phyloP scores from a whole-genome alignment of 1,140 invertebrate genomes.

The Cydia splendana region DNA sequence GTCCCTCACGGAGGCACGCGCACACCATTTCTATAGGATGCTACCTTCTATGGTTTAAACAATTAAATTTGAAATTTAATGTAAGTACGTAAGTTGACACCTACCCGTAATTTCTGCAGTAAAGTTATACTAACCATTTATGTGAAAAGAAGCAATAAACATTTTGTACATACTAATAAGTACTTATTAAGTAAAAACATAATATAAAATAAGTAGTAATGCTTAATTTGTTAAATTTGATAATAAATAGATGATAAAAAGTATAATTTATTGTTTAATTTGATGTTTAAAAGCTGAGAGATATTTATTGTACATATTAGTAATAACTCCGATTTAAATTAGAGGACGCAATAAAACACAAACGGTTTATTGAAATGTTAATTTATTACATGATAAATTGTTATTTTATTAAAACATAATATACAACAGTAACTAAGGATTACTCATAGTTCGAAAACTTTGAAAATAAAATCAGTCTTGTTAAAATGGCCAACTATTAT shows the following conservation, averaged over 20 bases:
- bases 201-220: neutral
- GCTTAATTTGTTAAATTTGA: slow-evolving; percentile 9
- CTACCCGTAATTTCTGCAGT: no score
- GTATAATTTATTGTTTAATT: neutral
- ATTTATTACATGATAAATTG: slow-evolving; percentile 76
- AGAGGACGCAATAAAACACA: slow-evolving; percentile 38
- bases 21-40: no score
- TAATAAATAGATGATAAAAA: neutral
- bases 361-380: slow-evolving; percentile 66
- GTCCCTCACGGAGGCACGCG: no score
- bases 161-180: slow-evolving; percentile 28
- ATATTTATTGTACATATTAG: no score
- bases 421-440: slow-evolving; percentile 72
- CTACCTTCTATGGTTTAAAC: no score
- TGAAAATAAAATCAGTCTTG: slow-evolving; percentile 78
- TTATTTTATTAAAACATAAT: slow-evolving; percentile 73
- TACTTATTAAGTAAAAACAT: no score
- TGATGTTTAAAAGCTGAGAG: neutral
- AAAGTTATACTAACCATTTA: neutral
- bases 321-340: neutral
- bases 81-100: no score
- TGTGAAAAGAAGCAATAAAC: slow-evolving; percentile 15
- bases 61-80: neutral
- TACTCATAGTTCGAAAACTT: slow-evolving; percentile 69
- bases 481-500: slow-evolving; percentile 75